Evolutionary conservation across 2,888 invertebrate genomes (phyloP).

Genomic region (Perdita meconis): DNA sequence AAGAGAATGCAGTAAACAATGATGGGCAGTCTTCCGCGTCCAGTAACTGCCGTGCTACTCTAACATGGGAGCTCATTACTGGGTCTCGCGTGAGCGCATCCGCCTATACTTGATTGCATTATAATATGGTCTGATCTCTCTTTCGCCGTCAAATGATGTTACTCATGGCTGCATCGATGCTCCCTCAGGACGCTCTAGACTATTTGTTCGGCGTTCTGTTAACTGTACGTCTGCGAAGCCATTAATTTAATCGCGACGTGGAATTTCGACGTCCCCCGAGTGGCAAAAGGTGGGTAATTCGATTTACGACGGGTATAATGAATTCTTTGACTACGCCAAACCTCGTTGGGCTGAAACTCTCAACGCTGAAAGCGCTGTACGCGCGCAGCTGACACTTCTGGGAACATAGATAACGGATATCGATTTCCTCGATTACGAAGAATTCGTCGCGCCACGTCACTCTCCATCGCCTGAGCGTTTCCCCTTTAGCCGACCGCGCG

Average conservation of each 20-base stretch:
- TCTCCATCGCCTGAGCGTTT: no score
- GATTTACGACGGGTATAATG: no score
- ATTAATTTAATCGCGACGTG: not conserved
- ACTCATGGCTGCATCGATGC: constrained; percentile 18
- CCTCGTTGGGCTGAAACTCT: no score
- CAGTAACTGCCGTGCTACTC: constrained; percentile 73
- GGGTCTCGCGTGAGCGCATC: constrained; percentile 78
- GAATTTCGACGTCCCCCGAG: constrained; percentile 8
- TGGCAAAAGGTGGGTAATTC: not conserved
- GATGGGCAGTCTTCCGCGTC: constrained; percentile 76
- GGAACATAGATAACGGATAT: no score
- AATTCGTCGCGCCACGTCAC: no score
- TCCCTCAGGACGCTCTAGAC: not conserved
- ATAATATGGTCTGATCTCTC: constrained; percentile 76
- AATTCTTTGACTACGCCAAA: no score
- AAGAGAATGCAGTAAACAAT: constrained; percentile 76
- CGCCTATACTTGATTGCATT: constrained; percentile 81
- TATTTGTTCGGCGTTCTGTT: not conserved
- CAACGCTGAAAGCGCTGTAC: no score
- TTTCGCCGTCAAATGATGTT: constrained; percentile 59
- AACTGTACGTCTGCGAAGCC: not conserved
- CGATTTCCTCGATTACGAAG: no score
- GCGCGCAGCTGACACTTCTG: no score
- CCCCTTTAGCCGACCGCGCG: not conserved
- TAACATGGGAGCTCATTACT: constrained; percentile 82